These are phyloP conservation scores for Hyles euphorbiae DNA, from an alignment of 1,140 invertebrate genomes.

Conservation along the genomic window DNA sequence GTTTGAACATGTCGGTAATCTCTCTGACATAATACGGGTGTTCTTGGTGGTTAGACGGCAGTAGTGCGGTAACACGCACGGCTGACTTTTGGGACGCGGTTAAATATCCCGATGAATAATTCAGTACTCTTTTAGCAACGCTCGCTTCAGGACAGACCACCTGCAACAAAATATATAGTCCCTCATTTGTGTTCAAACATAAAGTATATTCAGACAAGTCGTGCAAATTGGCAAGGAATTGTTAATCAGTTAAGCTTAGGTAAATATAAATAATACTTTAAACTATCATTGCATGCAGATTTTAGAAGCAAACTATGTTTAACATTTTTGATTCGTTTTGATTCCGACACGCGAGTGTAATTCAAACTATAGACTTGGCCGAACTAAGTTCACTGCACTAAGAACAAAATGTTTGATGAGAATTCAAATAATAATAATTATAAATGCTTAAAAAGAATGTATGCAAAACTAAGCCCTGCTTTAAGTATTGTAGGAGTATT, in stretches of 20 bases:
- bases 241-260: constrained; percentile 21
- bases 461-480: too few species aligned
- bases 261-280: too few species aligned
- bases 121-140: constrained; percentile 60
- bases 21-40: constrained; percentile 23
- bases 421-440: too few species aligned
- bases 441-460: too few species aligned
- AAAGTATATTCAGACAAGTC: constrained; percentile 36
- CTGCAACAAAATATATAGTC: constrained; percentile 66
- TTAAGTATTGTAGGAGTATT: too few species aligned
- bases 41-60: neutral
- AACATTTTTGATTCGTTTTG: too few species aligned
- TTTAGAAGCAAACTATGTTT: too few species aligned
- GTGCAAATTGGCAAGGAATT: constrained; percentile 36
- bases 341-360: too few species aligned
- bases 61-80: constrained; percentile 26
- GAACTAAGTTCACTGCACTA: too few species aligned
- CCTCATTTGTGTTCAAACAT: constrained; percentile 48
- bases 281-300: too few species aligned
- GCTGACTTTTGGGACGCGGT: constrained; percentile 36
- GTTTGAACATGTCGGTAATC: constrained; percentile 17
- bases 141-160: constrained; percentile 46
- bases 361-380: too few species aligned
- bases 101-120: constrained; percentile 68
- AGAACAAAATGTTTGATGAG: too few species aligned